Percentiles rank a stretch among this genome's conserved stretches.
Conservation (phyloP, 2,888 invertebrate genomes). For the Penaeus monodon region DNA sequence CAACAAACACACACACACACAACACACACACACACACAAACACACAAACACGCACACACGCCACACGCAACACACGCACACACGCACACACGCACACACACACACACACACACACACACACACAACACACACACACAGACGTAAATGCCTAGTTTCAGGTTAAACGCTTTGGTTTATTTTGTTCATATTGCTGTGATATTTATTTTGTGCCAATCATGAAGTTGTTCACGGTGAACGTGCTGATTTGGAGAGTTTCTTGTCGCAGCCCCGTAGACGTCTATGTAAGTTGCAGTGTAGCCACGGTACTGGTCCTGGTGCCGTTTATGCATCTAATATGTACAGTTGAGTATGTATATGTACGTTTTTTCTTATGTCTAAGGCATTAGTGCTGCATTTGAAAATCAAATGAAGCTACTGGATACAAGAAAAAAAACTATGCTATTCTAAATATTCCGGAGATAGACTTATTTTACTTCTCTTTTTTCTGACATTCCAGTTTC, state of each 20-base stretch:
- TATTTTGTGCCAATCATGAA: conserved; percentile 62
- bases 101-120: too few species aligned
- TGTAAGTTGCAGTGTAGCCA: conserved; percentile 59
- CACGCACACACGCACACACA: too few species aligned
- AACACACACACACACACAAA: too few species aligned
- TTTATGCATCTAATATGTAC: conserved; percentile 63
- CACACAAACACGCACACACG: too few species aligned
- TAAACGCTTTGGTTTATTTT: conserved; percentile 13
- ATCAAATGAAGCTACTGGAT: conserved; percentile 61
- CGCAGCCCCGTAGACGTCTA: conserved; percentile 57
- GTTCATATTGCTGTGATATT: conserved; percentile 61
- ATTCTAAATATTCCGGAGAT: too few species aligned
- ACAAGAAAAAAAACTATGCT: not conserved
- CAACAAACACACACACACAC: too few species aligned
- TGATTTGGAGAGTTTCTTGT: conserved; percentile 59
- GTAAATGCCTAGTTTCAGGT: not conserved
- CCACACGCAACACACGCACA: not conserved
- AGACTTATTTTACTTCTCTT: too few species aligned
- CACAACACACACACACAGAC: too few species aligned
- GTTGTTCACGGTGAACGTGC: conserved; percentile 55
- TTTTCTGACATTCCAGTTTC: too few species aligned
- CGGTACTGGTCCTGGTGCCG: conserved; percentile 41
- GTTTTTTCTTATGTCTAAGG: conserved; percentile 58
- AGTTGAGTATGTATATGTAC: conserved; percentile 60
- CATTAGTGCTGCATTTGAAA: conserved; percentile 60